Evolutionary conservation across 2,113 vertebrate species (phyloP).

Genomic region (Neodontobutis hainanensis): DNA sequence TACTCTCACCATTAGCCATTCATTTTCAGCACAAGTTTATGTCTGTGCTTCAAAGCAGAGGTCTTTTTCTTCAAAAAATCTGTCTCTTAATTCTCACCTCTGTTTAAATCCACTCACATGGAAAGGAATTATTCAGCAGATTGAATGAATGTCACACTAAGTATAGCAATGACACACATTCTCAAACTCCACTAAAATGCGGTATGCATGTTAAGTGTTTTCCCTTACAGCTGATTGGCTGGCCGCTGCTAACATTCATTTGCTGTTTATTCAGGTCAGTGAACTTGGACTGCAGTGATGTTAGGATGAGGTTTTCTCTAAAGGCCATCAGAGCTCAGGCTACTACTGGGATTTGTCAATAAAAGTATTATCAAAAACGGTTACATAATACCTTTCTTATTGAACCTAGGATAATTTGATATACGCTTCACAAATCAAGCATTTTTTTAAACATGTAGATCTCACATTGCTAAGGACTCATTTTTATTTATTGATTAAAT

Average conservation of each 20-base stretch:
- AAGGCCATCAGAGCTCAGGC: slow-evolving; percentile 38
- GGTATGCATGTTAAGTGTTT: slow-evolving; percentile 61
- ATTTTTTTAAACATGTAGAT: neutral
- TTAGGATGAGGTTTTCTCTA: slow-evolving; percentile 28
- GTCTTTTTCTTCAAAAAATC: slow-evolving; percentile 4
- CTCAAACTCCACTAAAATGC: slow-evolving; percentile 56
- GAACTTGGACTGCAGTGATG: slow-evolving; percentile 60
- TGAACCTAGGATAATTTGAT: neutral
- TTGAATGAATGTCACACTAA: slow-evolving; percentile 38
- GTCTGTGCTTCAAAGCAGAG: neutral
- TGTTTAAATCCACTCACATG: slow-evolving; percentile 4
- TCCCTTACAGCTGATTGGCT: slow-evolving; percentile 64
- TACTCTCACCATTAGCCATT: slow-evolving; percentile 6
- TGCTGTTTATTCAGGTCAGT: slow-evolving; percentile 74
- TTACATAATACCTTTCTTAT: neutral
- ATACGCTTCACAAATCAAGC: neutral
- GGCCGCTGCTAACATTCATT: slow-evolving; percentile 59
- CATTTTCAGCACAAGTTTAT: neutral
- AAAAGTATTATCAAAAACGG: slow-evolving; percentile 18
- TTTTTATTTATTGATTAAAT: slow-evolving; percentile 82
- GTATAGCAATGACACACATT: slow-evolving; percentile 71
- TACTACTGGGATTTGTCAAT: slow-evolving; percentile 8
- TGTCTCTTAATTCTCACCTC: neutral
- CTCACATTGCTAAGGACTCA: slow-evolving; percentile 51
- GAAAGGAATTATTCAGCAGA: slow-evolving; percentile 31